phyloP scores from a whole-genome alignment of 2,888 invertebrate genomes.

The Pollenia labialis region DNA sequence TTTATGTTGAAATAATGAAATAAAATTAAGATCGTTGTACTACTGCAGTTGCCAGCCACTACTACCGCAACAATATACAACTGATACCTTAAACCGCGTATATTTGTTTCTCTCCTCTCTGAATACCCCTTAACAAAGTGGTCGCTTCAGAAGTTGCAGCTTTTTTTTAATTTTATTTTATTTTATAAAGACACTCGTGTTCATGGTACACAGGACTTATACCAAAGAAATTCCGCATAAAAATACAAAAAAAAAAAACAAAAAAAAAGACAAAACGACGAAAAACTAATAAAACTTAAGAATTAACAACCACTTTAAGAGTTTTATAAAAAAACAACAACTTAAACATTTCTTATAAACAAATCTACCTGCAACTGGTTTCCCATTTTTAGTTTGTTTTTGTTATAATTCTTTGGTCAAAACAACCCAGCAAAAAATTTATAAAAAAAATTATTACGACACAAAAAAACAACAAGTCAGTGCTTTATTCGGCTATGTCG shows the following conservation, averaged over 20 bases:
- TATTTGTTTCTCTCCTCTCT: background rate
- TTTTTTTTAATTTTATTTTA: background rate
- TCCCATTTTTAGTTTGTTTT: slow-evolving; percentile 71
- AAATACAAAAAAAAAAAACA: background rate
- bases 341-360: slow-evolving; percentile 64
- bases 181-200: slow-evolving; percentile 26
- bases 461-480: no score
- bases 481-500: no score
- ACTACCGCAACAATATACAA: slow-evolving; percentile 17
- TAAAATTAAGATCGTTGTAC: slow-evolving; percentile 37
- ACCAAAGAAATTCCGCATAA: slow-evolving; percentile 35
- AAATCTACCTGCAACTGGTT: slow-evolving; percentile 82
- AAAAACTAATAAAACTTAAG: slow-evolving; percentile 23
- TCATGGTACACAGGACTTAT: slow-evolving; percentile 20
- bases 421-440: slow-evolving; percentile 15
- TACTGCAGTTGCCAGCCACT: background rate
- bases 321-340: slow-evolving; percentile 1
- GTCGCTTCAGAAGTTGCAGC: background rate
- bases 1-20: slow-evolving; percentile 54
- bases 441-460: no score
- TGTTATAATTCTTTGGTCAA: background rate
- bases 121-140: slow-evolving; percentile 1
- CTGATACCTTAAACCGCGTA: background rate
- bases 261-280: background rate
- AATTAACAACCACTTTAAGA: slow-evolving; percentile 29